Conservation (phyloP, 1,140 invertebrate species). For the Leptinotarsa texana region DNA sequence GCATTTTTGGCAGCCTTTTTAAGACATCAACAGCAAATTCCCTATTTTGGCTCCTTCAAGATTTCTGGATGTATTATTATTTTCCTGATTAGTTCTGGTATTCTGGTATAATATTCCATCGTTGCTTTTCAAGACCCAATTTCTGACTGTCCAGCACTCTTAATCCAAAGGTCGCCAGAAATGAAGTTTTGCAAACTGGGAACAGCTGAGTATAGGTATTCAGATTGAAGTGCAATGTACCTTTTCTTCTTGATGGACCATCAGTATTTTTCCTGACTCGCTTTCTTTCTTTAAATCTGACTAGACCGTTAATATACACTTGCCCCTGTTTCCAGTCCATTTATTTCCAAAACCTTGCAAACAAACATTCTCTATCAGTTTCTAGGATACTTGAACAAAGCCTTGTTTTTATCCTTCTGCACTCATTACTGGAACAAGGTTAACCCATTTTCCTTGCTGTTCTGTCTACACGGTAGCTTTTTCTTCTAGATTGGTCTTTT, state of each 20-base stretch:
- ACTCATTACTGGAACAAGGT: no score
- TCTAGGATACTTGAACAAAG: neutral
- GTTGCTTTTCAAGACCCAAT: neutral
- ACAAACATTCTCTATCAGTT: conserved; percentile 18
- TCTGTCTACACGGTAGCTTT: no score
- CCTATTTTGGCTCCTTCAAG: neutral
- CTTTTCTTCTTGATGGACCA: conserved; percentile 12
- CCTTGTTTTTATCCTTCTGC: no score
- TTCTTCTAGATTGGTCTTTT: no score
- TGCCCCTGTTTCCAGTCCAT: conserved; percentile 43
- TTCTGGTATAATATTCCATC: conserved; percentile 11
- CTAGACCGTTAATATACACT: no score
- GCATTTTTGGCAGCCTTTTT: conserved; percentile 40
- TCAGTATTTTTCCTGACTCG: neutral
- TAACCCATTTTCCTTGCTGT: no score
- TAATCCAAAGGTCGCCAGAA: conserved; percentile 10
- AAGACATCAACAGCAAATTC: conserved; percentile 26
- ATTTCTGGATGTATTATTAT: conserved; percentile 6
- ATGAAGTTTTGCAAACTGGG: conserved; percentile 19
- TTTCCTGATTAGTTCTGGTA: neutral
- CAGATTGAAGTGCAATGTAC: conserved; percentile 24
- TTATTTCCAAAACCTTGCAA: conserved; percentile 47
- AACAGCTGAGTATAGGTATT: conserved; percentile 15
- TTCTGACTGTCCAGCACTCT: no score
- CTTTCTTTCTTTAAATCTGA: no score